Base-by-base conservation (phyloP, 1,140 invertebrate genomes). In the Cotesia vestalis region DNA sequence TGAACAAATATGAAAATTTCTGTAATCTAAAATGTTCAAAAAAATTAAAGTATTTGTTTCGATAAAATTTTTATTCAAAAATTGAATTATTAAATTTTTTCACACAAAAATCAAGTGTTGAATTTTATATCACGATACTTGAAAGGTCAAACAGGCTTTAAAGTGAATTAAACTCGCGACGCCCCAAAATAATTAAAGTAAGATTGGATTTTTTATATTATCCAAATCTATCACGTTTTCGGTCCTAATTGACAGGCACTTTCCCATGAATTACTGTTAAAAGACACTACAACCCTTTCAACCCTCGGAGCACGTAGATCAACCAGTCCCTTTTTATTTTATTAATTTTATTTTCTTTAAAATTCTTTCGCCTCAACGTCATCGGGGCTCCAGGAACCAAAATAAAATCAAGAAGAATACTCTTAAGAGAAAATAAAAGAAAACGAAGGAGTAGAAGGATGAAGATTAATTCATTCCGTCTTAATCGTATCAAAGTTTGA, bases 401-500 rank as follows among this genome's bases (percentile, higher is more conserved):
- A 46, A 46, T 46, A 46, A 46, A 27, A 27, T 27, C 27, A 27
- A 27, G 27, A 27, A 27, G 27, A 27, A 27, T 27, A 27, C 27
- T 27, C 27, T 27, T 27, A 27, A 27, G 27, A 27, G 27, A 27
- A 27, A 27, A 27, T 27, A 27, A 27, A 27, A 27, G 27, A 27
- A 27, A 27, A 27, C 27, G 27, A 27, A 27, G 1, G 27, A 27
- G 71, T 38, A 35, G 69, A 73, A 66, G 82, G 85, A 87, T 83
- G 85, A 87, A 87, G 85, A 87, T 87, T 87, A 87, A 87, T 86
- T 87, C 85, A 80, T 85, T 85, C 80, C 83, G 83, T 86, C 84
- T 86, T 87, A 87, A 87, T 86, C 86, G 85, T 82, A 85, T 87
- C 84, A 87, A 87, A 87, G 83, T 87, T 87, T 83, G 82, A 85